Base-by-base conservation (phyloP, 1,140 invertebrate genomes). In the Chironomus striatipennis region DNA sequence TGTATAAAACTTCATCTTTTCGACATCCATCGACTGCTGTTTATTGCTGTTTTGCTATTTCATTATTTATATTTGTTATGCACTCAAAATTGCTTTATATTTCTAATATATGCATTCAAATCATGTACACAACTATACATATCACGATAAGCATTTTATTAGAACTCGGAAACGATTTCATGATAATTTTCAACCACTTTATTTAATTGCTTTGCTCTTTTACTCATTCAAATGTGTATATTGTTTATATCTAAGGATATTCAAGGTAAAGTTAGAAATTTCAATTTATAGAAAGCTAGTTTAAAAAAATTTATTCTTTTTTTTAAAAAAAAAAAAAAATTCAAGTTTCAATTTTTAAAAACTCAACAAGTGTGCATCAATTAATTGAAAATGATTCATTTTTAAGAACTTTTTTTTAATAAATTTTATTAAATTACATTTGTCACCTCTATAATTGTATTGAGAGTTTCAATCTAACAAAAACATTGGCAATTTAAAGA, bases 41-140 rank as follows among this genome's bases (percentile, higher is more conserved):
- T 12, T 34, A 15, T 15, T 43, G 24, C 73, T 42, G 42, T n/a
- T 34, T 34, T 73, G 42, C 34, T 34, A 73, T 73, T 34, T 73
- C 34, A 73, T 73, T 73, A 73, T 21, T 73, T 73, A 57, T 70
- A 8, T 18, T 21, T 70, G 65, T 70, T 20, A 70, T 70, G 18
- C 65, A 70, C 20, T 70, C 65, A 17, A 70, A 70, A 70, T 21
- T 70, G 18, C 65, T 70, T 20, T 20, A 70, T 70, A 70, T 70
- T 70, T 10, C 65, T 17, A 70, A 21, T 18, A 70, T 21, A 20
- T 70, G 9, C n/a, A 70, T 8, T 21, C 18, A 21, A 70, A 5
- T 20, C 17, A 70, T 21, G 20, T 70, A 6, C 65, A 57, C n/a
- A 21, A 15, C n/a, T 5, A 67, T 18, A 70, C 65, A 70, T 17